Conservation (phyloP, 2,113 vertebrate species). For the Phaethornis superciliosus region DNA sequence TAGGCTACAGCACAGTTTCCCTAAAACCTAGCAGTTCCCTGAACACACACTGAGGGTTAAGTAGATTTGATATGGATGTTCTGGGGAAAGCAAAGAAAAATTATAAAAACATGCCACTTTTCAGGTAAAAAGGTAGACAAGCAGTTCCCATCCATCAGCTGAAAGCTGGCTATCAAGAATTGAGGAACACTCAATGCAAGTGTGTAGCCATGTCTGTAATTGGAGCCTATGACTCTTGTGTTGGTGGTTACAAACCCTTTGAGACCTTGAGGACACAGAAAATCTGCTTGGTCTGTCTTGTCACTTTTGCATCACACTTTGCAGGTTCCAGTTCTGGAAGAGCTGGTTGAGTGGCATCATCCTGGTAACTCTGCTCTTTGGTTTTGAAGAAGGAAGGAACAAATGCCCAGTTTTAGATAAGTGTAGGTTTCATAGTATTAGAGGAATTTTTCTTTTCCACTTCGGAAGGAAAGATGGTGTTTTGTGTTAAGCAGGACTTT, state of each 20-base stretch:
- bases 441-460: not conserved
- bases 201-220: not conserved
- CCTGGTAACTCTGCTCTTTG: not conserved
- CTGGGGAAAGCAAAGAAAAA: not conserved
- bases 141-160: not conserved
- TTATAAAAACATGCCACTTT: not conserved
- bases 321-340: not conserved
- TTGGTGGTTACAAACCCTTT: not conserved
- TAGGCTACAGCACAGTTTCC: not conserved
- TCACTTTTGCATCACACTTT: not conserved
- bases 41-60: not conserved
- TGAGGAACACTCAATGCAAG: not conserved
- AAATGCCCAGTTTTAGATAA: not conserved
- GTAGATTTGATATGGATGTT: slow-evolving; percentile 36
- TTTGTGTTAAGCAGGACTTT: not conserved
- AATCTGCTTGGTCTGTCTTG: not conserved
- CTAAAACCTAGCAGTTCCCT: not conserved
- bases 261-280: not conserved
- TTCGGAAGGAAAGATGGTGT: not conserved
- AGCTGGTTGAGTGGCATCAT: not conserved
- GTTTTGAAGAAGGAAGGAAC: not conserved
- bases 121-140: not conserved
- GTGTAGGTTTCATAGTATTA: not conserved
- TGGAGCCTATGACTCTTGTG: not conserved
- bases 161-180: not conserved